Base-by-base conservation (phyloP, 2,888 invertebrate genomes). In the Adineta ricciae region DNA sequence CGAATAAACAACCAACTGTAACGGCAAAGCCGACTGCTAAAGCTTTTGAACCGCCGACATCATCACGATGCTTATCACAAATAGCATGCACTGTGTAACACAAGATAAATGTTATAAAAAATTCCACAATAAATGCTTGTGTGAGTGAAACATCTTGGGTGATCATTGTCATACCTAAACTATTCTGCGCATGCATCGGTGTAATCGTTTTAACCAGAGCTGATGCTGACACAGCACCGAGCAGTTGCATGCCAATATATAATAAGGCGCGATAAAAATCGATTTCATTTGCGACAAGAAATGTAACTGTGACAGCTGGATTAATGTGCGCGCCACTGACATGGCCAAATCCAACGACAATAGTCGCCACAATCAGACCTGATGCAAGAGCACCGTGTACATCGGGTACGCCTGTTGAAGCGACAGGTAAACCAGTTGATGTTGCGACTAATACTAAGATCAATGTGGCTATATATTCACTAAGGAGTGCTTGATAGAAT, bases 1-100 rank as follows among this genome's bases (percentile, higher is more conserved):
- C 85, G 64, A 86, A 86, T 16, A 85, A 52, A 83, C 64, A 56
- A n/a, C 86, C 86, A 38, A 83, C 41, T 36, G 87, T 86, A 46
- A 88, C 88, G 9, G 88, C 86, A 21, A 88, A 86, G n/a, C 88
- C 88, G 32, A 88, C 87, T 56, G 87, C 86, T 46, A 88, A 87
- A 16, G 88, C 88, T 19, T 86, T 87, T 21, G 88, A 88, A 19
- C 87, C 87, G 24, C 86, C 87, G 27, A 87, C 85, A 84, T 88
- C 88, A 24, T 83, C 84, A 5, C 88, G 49, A 14, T 86, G 87
- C 41, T 86, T 84, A 83, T 88, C 88, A 64, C 87, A 87, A n/a
- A 87, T 86, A 19, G 88, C 87, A 83, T 88, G 88, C n/a, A 88
- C 87, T 4, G 87, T 87, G 84, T 88, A 87, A n/a, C 88, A 88